These are phyloP conservation scores for Erpobdella octoculata DNA, from an alignment of 2,888 invertebrate species.

Conservation along the genomic window DNA sequence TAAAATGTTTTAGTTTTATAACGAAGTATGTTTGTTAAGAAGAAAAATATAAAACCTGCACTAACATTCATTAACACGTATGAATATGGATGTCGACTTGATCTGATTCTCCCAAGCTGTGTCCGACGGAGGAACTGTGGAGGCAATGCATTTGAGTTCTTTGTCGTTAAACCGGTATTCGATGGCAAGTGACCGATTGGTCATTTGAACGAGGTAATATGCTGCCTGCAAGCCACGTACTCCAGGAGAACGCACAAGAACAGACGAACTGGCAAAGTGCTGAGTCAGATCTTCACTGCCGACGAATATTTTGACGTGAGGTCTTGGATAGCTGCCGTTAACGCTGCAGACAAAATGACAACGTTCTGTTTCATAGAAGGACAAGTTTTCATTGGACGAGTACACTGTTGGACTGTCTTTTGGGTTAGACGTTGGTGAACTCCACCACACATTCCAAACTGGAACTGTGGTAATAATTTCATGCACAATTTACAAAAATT, in stretches of 20 bases:
- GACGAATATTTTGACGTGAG: slow-evolving; percentile 19
- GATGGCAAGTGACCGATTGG: slow-evolving; percentile 12
- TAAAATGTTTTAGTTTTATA: no score
- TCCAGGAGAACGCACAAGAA: not conserved
- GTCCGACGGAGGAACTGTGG: not conserved
- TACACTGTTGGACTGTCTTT: not conserved
- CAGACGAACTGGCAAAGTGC: slow-evolving; percentile 14
- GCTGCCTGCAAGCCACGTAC: slow-evolving; percentile 18
- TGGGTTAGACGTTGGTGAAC: slow-evolving; percentile 8
- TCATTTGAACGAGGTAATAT: slow-evolving; percentile 21
- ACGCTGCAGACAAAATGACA: slow-evolving; percentile 18
- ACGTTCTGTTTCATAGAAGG: slow-evolving; percentile 16
- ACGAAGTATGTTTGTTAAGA: no score
- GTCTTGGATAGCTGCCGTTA: slow-evolving; percentile 25
- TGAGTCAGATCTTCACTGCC: slow-evolving; percentile 26
- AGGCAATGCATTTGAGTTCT: slow-evolving; percentile 26
- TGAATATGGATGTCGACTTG: not conserved
- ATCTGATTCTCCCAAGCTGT: not conserved
- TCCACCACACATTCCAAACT: slow-evolving; percentile 15
- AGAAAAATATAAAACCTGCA: not conserved
- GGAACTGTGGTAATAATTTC: slow-evolving; percentile 10
- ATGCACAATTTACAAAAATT: not conserved
- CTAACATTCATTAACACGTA: slow-evolving; percentile 23
- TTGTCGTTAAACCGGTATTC: slow-evolving; percentile 26
- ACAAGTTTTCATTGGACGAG: not conserved